These are phyloP conservation scores for Apodemia duryi DNA, from an alignment of 2,888 invertebrate species.

Conservation along the genomic window DNA sequence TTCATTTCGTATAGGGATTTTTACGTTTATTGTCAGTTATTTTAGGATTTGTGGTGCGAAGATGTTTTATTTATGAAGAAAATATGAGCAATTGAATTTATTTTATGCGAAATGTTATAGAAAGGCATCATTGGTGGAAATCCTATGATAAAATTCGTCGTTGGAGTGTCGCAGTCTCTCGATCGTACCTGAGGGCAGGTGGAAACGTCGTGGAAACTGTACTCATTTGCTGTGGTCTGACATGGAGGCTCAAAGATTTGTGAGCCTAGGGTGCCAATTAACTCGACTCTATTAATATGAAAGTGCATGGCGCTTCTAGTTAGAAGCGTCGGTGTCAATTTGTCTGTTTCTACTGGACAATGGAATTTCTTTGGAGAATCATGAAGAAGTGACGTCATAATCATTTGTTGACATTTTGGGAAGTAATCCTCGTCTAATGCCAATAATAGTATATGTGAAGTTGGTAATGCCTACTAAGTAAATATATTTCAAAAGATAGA, in stretches of 20 bases:
- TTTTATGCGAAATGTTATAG: conserved; percentile 77
- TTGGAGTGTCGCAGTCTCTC: conserved; percentile 61
- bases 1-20: conserved; percentile 41
- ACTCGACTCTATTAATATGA: background rate
- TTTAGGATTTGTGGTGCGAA: conserved; percentile 42
- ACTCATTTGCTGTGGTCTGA: conserved; percentile 14
- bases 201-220: conserved; percentile 35
- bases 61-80: conserved; percentile 41
- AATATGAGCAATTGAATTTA: conserved; percentile 45
- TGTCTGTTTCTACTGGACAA: conserved; percentile 10
- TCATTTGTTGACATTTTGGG: background rate
- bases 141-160: conserved; percentile 72
- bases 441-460: conserved; percentile 1
- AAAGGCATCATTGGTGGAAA: conserved; percentile 76
- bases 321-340: background rate
- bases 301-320: conserved; percentile 3
- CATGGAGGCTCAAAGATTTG: background rate
- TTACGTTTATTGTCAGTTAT: conserved; percentile 38
- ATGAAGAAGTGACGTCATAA: conserved; percentile 9
- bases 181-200: conserved; percentile 39
- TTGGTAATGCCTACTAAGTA: conserved; percentile 1
- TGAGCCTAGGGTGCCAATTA: background rate
- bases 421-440: conserved; percentile 5
- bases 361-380: background rate
- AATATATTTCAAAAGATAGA: background rate